These are phyloP conservation scores for Phaethornis superciliosus DNA, from an alignment of 2,113 vertebrate genomes.

Conservation along the genomic window DNA sequence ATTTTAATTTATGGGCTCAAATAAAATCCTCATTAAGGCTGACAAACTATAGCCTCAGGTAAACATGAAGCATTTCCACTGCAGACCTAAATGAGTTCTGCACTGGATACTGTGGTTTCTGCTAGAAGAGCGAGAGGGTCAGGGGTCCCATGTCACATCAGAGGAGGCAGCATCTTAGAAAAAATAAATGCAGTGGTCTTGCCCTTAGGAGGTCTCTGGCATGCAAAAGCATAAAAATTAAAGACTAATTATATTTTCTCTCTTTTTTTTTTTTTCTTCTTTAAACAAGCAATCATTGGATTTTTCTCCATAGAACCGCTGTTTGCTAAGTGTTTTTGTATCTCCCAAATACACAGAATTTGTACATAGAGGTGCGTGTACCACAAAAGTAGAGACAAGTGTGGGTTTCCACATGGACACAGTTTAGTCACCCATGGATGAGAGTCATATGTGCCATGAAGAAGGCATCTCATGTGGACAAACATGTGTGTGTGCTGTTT, in stretches of 20 bases:
- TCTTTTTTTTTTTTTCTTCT: not conserved
- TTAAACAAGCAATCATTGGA: not conserved
- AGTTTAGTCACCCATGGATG: not conserved
- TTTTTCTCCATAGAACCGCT: not conserved
- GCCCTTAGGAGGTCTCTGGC: not conserved
- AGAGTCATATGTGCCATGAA: not conserved
- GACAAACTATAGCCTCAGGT: constrained; percentile 57
- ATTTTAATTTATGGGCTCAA: constrained; percentile 68
- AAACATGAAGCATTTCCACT: constrained; percentile 35
- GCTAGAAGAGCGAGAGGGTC: not conserved
- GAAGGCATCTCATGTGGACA: not conserved
- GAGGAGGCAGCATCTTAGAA: not conserved
- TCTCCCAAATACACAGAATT: not conserved
- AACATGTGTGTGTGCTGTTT: too few species aligned
- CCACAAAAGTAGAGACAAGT: not conserved
- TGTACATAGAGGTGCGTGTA: not conserved
- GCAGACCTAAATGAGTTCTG: constrained; percentile 28
- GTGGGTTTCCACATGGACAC: not conserved
- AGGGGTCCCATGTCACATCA: not conserved
- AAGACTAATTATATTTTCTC: not conserved
- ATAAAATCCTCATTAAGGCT: constrained; percentile 66
- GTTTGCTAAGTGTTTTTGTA: not conserved
- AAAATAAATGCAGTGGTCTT: not conserved
- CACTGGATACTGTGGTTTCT: not conserved
- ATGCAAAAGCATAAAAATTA: not conserved